Conservation (phyloP, 2,797 vertebrate genomes). For the Sebastolobus alascanus region DNA sequence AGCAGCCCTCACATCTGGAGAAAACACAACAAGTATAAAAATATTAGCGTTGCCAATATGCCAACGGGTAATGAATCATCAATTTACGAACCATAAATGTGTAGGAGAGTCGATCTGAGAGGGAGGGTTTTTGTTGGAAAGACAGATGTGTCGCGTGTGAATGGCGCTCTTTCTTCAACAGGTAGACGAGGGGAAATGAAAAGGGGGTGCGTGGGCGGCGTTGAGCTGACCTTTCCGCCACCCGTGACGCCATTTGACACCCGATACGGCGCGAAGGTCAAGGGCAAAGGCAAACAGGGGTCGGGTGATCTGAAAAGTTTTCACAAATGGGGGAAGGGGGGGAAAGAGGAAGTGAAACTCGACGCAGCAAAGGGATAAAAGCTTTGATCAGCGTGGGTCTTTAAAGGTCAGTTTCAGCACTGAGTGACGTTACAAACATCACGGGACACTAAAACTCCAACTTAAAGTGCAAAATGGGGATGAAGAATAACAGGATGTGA, state of each 20-base stretch:
- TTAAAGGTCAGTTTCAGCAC: constrained; percentile 67
- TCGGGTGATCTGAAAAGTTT: constrained; percentile 40
- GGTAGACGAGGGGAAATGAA: constrained; percentile 10
- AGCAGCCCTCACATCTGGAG: constrained; percentile 52
- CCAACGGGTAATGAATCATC: constrained; percentile 47
- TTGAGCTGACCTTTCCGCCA: constrained; percentile 46
- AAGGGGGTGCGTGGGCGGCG: constrained; percentile 6
- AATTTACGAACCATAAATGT: constrained; percentile 54
- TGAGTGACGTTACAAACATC: constrained; percentile 13
- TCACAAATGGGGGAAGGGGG: constrained; percentile 16
- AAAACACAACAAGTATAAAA: constrained; percentile 48
- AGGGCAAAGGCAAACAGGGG: constrained; percentile 45
- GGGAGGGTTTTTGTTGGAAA: constrained; percentile 10
- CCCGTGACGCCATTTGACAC: constrained; percentile 50
- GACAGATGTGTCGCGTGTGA: constrained; percentile 41
- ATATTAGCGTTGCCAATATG: constrained; percentile 39
- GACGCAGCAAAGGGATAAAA: constrained; percentile 27
- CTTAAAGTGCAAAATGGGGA: constrained; percentile 12
- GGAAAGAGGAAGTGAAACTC: constrained; percentile 61
- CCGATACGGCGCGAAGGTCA: constrained; percentile 64
- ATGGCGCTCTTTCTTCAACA: constrained; percentile 56
- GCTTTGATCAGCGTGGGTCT: constrained; percentile 38
- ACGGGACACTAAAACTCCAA: neutral
- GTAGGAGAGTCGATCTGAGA: constrained; percentile 7
- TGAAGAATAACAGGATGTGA: constrained; percentile 39